Conservation (phyloP, 2,888 invertebrate genomes). For the Norana najaformis region DNA sequence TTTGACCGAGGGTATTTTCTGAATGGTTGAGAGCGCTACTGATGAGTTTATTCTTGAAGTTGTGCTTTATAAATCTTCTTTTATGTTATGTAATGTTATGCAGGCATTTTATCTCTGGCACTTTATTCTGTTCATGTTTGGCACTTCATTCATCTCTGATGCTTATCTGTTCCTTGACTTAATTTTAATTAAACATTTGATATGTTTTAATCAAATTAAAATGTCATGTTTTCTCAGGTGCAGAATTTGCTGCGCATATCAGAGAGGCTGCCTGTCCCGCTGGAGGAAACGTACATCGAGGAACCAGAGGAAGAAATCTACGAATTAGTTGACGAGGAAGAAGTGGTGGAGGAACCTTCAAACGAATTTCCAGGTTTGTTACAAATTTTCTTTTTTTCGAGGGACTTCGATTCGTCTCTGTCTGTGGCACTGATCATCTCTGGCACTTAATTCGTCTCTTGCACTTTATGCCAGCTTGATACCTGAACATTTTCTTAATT, state of each 20-base stretch:
- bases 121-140: too few species aligned
- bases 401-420: not conserved
- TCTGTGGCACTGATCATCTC: too few species aligned
- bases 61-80: too few species aligned
- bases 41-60: too few species aligned
- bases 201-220: not conserved
- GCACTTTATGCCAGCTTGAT: not conserved
- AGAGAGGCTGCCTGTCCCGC: slow-evolving; percentile 31
- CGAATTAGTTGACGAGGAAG: slow-evolving; percentile 24
- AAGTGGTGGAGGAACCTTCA: slow-evolving; percentile 27
- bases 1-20: too few species aligned
- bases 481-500: not conserved
- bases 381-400: not conserved
- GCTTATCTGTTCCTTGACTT: too few species aligned
- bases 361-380: slow-evolving; percentile 37
- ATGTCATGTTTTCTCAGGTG: slow-evolving; percentile 28
- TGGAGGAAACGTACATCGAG: slow-evolving; percentile 31
- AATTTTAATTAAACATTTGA: not conserved
- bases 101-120: too few species aligned
- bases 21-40: too few species aligned
- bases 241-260: slow-evolving; percentile 31
- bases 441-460: too few species aligned
- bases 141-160: too few species aligned
- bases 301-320: slow-evolving; percentile 33
- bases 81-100: too few species aligned